A percentile compares a stretch with the other conserved stretches of the same genome.
Conservation (phyloP, 2,797 vertebrate genomes). For the Hafferia zeledoni region DNA sequence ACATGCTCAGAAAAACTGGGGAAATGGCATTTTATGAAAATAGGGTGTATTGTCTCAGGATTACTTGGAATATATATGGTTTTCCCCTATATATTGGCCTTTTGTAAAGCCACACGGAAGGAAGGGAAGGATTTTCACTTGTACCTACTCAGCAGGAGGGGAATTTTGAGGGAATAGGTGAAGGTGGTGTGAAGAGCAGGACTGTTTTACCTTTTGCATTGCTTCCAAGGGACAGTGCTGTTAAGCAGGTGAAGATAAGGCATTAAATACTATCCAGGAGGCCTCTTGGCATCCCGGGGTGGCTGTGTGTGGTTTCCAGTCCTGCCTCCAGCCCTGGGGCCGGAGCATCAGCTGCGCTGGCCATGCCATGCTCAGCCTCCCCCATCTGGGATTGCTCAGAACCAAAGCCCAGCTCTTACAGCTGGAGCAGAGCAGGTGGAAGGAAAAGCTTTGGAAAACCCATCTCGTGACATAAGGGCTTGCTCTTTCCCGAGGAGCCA, state of each 20-base stretch:
- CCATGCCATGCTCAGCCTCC: not conserved
- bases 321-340: not conserved
- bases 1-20: accelerated
- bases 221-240: not conserved
- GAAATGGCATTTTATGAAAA: not conserved
- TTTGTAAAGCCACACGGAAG: not conserved
- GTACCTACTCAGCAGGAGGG: not conserved
- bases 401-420: not conserved
- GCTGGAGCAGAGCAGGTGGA: not conserved
- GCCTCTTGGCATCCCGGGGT: not conserved
- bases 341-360: accelerated
- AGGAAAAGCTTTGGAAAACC: not conserved
- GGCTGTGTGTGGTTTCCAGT: not conserved
- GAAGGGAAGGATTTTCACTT: not conserved
- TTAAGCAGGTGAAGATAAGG: not conserved
- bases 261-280: not conserved
- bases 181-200: not conserved
- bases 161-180: not conserved
- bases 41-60: not conserved
- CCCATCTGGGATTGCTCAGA: not conserved
- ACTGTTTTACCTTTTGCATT: not conserved
- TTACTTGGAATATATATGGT: not conserved
- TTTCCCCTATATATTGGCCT: not conserved
- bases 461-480: not conserved
- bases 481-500: not conserved